Evolutionary conservation across 2,113 vertebrate species (phyloP), one percentile per base, ranked within the genome.

Genomic region (Balaenoptera acutorostrata): DNA sequence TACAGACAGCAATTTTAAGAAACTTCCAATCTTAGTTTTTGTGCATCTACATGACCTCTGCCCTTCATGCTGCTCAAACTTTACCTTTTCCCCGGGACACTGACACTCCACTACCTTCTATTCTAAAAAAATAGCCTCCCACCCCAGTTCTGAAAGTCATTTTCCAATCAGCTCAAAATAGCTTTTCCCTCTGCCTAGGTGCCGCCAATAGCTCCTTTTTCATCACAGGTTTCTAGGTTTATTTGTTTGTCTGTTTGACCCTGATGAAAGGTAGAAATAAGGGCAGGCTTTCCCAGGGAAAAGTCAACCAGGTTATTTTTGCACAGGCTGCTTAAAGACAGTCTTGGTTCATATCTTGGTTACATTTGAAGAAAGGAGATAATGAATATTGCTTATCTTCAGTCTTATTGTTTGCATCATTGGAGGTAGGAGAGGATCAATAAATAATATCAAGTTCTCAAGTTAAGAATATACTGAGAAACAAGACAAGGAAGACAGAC

Each of bases 221-320:
- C 63, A 91, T 88, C 89, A 57, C 9, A 29, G 9, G 44, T 80
- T 59, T 91, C 75, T 93, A 75, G 44, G 69, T 74, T 78, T 94
- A 64, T 41, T 61, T 85, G n/a, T 44, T 33, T 85, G 31, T 96
- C 72, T 96, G 31, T 64, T 92, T 95, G 85, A 84, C 72, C 20
- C 12, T 75, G 72, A 71, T 69, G 46, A 84, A 71, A 87, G 10
- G 5, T 6, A 75, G 41, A 81, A 88, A 64, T 74, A 75, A 78
- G 18, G 29, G 71, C 23, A 66, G 63, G 7, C 71, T 93, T 92
- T 75, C 66, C 78, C 66, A 81, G 31, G n/a, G 14, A 57, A 15
- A 55, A 85, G 21, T 95, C 77, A 91, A 55, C 44, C 23, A n/a
- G 44, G 27, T 87, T 36, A 68, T 68, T 92, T 82, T 95, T 81